Base-by-base conservation (phyloP, 2,113 vertebrate genomes). In the Gallinago media region DNA sequence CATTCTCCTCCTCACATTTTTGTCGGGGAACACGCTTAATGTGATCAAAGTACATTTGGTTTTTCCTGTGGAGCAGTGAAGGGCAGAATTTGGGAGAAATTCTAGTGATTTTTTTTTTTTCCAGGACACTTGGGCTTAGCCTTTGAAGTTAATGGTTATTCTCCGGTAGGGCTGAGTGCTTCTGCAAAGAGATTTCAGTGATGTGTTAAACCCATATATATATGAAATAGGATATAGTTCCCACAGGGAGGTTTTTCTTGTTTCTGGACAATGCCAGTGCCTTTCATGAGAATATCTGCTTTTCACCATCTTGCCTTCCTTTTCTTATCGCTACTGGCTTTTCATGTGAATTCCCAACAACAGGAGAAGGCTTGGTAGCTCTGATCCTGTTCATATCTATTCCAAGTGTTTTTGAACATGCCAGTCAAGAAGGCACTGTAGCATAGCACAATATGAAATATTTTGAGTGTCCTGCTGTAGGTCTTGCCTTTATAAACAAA, bases 381-480 rank as follows among this genome's bases (percentile, higher is more conserved):
- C 40, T 7, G 40, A 71, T 66, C 75, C 58, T 0, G 0, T 15
- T 40, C 34, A 3, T 44, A 42, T 62, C 92, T 3, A 1, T 78
- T 87, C 93, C 94, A 86, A 77, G 55, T 75, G 47, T 4, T 31
- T 58, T 36, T 13, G 72, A 42, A 55, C 29, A 4, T 97, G 96
- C 95, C 94, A 95, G 80, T 92, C 94, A 95, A 62, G 95, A 62
- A 95, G 95, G 93, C 89, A 91, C 65, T 72, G 93, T 3, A 94
- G 93, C 94, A 2, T 66, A 67, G 86, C 79, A 29, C 8, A 46
- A 58, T 62, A 36, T 22, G 65, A 89, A 92, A 95, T 89, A 78
- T 97, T 97, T 96, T 74, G 52, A 92, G 61, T 94, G 94, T 97
- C 96, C 96, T 91, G 95, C 95, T 97, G 96, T 92, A 96, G 94